Percentiles rank a stretch among this genome's conserved stretches.
Conservation (phyloP, 2,888 invertebrate species). For the Acrocyrtus sp. region DNA sequence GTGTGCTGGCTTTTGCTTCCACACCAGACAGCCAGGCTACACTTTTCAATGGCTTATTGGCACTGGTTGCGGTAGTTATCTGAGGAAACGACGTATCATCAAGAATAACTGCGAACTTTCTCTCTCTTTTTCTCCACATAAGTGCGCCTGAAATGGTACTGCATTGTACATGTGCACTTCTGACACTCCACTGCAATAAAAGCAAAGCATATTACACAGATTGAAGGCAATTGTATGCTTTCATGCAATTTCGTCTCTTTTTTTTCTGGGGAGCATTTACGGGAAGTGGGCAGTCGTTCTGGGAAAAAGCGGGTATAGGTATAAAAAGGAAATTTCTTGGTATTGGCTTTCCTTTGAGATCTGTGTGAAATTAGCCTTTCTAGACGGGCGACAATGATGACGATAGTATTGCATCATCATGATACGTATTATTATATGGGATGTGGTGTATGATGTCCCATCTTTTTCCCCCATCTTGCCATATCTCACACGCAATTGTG, state of each 20-base stretch:
- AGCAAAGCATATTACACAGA: neutral
- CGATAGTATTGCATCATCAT: constrained; percentile 11
- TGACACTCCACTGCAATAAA: neutral
- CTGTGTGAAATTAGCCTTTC: constrained; percentile 10
- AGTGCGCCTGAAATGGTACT: neutral
- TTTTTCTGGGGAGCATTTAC: neutral
- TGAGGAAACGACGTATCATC: constrained; percentile 22
- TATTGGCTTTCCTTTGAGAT: neutral
- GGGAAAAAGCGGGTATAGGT: too few relatives aligned
- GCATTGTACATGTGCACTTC: neutral
- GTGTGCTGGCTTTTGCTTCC: too few relatives aligned
- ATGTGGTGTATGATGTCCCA: neutral
- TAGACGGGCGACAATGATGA: constrained; percentile 10
- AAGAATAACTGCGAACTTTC: constrained; percentile 44
- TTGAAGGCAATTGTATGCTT: neutral
- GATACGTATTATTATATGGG: neutral
- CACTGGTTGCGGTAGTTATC: constrained; percentile 1
- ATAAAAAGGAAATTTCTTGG: too few relatives aligned
- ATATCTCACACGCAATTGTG: constrained; percentile 60
- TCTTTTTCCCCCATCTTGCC: constrained; percentile 5
- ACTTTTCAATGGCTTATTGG: constrained; percentile 32
- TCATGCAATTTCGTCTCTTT: neutral
- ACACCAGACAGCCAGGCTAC: too few relatives aligned
- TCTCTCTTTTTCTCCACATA: neutral
- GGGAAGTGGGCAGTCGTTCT: neutral